Conservation (phyloP, 2,797 vertebrate species). For the Typhlichthys eigenmanni region DNA sequence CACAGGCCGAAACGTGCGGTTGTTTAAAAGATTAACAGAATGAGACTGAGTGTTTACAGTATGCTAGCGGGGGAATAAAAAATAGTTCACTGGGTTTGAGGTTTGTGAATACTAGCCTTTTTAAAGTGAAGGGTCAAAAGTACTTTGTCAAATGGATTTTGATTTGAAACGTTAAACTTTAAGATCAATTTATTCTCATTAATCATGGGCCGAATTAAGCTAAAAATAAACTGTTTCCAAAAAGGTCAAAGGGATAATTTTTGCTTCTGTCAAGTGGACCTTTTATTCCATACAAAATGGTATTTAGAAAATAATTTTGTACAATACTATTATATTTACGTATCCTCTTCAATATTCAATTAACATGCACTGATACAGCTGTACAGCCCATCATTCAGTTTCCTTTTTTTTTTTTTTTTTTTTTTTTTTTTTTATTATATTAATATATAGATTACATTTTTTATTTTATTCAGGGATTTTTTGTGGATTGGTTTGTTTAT, state of each 20-base stretch:
- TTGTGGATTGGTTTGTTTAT: slow-evolving; percentile 22
- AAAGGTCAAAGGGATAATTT: no score
- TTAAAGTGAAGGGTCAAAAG: no score
- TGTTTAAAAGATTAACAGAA: slow-evolving; percentile 1
- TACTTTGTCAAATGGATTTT: no score
- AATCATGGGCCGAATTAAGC: no score
- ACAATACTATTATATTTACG: no score
- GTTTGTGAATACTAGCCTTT: no score
- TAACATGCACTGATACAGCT: slow-evolving; percentile 65
- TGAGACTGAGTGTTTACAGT: slow-evolving; percentile 16
- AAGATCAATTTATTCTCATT: no score
- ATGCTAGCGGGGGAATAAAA: neutral
- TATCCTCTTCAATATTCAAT: slow-evolving; percentile 16
- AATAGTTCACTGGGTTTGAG: no score
- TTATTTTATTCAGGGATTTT: slow-evolving; percentile 16
- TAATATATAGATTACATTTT: neutral
- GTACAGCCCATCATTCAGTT: slow-evolving; percentile 44
- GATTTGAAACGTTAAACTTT: no score
- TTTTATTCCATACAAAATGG: neutral
- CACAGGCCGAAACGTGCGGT: neutral
- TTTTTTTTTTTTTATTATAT: slow-evolving; percentile 36
- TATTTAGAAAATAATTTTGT: no score
- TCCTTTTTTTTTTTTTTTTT: slow-evolving; percentile 50
- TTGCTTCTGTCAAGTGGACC: no score
- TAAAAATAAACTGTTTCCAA: no score